These are phyloP conservation scores for Harpalus rubripes DNA, from an alignment of 2,888 invertebrate species.

Conservation along the genomic window DNA sequence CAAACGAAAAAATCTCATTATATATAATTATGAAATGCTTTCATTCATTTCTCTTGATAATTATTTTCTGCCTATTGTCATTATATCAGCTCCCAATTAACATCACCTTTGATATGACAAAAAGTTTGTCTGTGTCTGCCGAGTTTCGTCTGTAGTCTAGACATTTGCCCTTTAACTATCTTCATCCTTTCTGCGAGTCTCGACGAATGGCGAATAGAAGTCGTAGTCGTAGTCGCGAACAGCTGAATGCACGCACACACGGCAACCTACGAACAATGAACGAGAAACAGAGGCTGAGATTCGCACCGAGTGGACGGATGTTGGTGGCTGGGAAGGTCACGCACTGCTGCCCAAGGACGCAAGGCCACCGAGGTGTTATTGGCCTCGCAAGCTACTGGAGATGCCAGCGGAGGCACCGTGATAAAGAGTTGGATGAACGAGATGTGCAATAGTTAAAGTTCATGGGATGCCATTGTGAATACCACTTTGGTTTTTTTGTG, in stretches of 20 bases:
- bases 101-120: background rate
- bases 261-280: background rate
- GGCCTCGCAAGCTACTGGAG: conserved; percentile 40
- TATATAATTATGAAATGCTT: background rate
- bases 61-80: background rate
- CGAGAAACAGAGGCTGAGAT: background rate
- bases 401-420: too few relatives aligned
- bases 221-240: background rate
- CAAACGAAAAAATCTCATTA: background rate
- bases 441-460: background rate
- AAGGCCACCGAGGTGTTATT: conserved; percentile 57
- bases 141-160: background rate
- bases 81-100: background rate
- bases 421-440: background rate
- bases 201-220: too few relatives aligned
- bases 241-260: background rate
- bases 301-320: conserved; percentile 22
- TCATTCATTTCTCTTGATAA: background rate
- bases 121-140: background rate
- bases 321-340: conserved; percentile 60
- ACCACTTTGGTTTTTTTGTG: too few relatives aligned
- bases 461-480: background rate
- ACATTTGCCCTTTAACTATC: background rate
- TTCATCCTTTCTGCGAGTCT: background rate
- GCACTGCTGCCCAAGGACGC: conserved; percentile 65